Percentiles rank a stretch among this genome's conserved stretches.
Evolutionary conservation across 2,113 vertebrate genomes (phyloP).

Genomic region (Gallinago media): DNA sequence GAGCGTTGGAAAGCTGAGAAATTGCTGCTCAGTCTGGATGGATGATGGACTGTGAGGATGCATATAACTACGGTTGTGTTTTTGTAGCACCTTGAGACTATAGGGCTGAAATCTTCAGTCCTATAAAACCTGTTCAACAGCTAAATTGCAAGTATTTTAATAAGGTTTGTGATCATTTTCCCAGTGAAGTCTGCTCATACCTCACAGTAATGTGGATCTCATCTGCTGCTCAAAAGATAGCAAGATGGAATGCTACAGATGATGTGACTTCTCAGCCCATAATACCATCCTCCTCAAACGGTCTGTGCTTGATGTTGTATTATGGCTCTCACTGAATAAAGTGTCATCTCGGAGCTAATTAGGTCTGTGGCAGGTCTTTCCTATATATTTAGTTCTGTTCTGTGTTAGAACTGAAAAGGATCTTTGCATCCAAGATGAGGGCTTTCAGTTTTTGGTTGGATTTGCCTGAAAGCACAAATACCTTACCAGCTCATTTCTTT

Average conservation of each 20-base stretch:
- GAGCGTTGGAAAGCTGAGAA: not conserved
- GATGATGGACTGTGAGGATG: not conserved
- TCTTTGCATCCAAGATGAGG: not conserved
- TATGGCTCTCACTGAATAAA: not conserved
- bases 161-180: not conserved
- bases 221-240: not conserved
- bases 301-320: not conserved
- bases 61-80: not conserved
- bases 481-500: not conserved
- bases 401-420: not conserved
- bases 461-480: not conserved
- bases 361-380: not conserved
- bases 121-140: not conserved
- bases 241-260: not conserved
- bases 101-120: fast-evolving
- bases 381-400: not conserved
- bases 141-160: not conserved
- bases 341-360: not conserved
- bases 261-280: fast-evolving
- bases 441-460: not conserved
- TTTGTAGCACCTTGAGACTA: not conserved
- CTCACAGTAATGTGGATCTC: not conserved
- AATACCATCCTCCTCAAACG: not conserved
- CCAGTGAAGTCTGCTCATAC: not conserved
- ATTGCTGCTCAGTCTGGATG: not conserved